Evolutionary conservation across 2,797 vertebrate genomes (phyloP).

Genomic region (Leptodactylus fallax): DNA sequence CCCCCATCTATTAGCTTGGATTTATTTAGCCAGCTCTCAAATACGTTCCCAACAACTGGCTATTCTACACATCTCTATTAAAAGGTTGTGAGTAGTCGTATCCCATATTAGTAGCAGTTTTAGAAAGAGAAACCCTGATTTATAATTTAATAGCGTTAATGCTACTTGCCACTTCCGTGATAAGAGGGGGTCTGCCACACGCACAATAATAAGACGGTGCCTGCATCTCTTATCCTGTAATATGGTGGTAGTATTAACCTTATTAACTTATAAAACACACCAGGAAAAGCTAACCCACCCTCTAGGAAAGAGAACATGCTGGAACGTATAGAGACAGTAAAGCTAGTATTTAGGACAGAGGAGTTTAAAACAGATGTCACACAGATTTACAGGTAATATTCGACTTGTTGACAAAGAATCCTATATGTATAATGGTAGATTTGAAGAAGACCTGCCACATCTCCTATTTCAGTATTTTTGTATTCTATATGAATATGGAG

Average conservation of each 20-base stretch:
- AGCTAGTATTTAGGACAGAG: background rate
- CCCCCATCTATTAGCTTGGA: background rate
- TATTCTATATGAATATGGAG: too few species aligned
- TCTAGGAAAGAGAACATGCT: slow-evolving; percentile 54
- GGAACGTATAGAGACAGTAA: slow-evolving; percentile 30
- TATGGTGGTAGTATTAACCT: slow-evolving; percentile 47
- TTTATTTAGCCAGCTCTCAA: background rate
- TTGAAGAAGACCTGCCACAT: background rate
- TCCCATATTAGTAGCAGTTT: background rate
- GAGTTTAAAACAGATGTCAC: slow-evolving; percentile 37
- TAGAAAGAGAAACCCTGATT: slow-evolving; percentile 59
- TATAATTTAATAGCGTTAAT: slow-evolving; percentile 62
- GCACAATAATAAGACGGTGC: background rate
- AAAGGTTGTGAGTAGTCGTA: background rate
- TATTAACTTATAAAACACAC: slow-evolving; percentile 60
- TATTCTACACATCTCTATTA: background rate
- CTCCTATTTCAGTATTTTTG: too few species aligned
- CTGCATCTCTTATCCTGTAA: slow-evolving; percentile 40
- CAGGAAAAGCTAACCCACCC: slow-evolving; percentile 52
- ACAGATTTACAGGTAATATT: background rate
- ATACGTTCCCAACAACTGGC: background rate
- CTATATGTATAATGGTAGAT: background rate
- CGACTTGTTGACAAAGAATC: background rate
- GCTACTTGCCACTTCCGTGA: slow-evolving; percentile 20
- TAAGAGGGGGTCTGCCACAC: slow-evolving; percentile 41